A percentile compares a stretch with the other conserved stretches of the same genome.
These are phyloP conservation scores for Larimichthys crocea DNA, from an alignment of 2,113 vertebrate species.

Conservation along the genomic window DNA sequence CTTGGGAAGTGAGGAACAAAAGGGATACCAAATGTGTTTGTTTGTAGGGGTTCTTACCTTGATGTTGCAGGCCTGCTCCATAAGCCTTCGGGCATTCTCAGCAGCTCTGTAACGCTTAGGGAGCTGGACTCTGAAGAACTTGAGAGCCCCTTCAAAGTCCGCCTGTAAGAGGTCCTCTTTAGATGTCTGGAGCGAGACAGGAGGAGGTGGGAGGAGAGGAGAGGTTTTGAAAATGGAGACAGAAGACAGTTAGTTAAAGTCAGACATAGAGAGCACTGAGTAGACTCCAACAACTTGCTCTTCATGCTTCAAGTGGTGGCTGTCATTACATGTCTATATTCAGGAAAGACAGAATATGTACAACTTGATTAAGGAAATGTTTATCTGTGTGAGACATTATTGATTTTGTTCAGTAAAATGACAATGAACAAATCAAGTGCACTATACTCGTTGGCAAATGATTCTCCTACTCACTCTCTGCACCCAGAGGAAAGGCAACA, in stretches of 20 bases:
- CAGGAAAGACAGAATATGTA: background rate
- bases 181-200: conserved; percentile 87
- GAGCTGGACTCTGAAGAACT: conserved; percentile 98
- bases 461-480: background rate
- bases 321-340: background rate
- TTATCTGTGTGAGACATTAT: background rate
- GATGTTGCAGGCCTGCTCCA: conserved; percentile 99
- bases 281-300: background rate
- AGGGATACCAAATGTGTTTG: background rate
- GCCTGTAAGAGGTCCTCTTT: conserved; percentile 98
- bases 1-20: background rate
- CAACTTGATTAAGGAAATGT: background rate
- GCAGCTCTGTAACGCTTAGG: conserved; percentile 98
- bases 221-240: background rate
- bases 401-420: background rate
- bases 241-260: accelerated
- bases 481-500: background rate
- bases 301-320: background rate
- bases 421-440: background rate
- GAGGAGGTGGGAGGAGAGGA: conserved; percentile 17
- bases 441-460: background rate
- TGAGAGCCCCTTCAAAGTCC: conserved; percentile 98
- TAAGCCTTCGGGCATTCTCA: conserved; percentile 95
- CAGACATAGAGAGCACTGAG: background rate
- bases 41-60: conserved; percentile 86